A percentile compares a stretch with the other conserved stretches of the same genome.
These are phyloP conservation scores for Cathartes aura DNA, from an alignment of 2,113 vertebrate genomes.

Conservation along the genomic window DNA sequence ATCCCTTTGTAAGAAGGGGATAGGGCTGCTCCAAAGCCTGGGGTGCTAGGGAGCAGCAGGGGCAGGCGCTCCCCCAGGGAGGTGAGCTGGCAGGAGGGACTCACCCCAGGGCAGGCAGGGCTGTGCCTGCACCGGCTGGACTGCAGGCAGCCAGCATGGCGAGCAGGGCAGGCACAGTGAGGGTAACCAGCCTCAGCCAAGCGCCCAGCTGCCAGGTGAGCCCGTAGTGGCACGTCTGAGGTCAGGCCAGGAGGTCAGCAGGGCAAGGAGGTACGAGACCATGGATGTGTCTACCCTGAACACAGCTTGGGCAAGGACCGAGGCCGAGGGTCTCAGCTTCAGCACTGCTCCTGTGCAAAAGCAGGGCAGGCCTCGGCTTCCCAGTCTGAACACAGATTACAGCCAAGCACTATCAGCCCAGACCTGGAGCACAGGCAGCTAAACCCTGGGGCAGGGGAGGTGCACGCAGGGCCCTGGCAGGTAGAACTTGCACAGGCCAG, in stretches of 20 bases:
- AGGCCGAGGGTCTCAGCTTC: not conserved
- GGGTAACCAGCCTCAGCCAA: not conserved
- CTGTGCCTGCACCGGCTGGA: accelerated
- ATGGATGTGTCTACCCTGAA: not conserved
- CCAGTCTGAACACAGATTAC: not conserved
- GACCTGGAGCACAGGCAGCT: not conserved
- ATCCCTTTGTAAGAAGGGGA: not conserved
- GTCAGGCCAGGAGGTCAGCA: not conserved
- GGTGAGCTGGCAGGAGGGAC: not conserved
- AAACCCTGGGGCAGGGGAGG: not conserved
- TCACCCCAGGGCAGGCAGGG: not conserved
- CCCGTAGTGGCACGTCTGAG: accelerated
- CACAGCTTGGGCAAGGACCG: not conserved
- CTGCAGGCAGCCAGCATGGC: accelerated
- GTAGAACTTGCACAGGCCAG: not conserved
- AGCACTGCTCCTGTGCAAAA: accelerated
- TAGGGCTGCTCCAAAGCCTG: not conserved
- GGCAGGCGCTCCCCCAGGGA: accelerated
- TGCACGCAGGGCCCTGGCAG: not conserved
- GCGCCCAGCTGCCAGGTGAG: not conserved
- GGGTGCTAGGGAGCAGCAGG: not conserved
- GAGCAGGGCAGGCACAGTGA: accelerated
- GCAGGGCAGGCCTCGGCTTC: not conserved
- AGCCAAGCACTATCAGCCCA: accelerated
- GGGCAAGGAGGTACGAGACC: not conserved